Evolutionary conservation across 2,888 invertebrate species (phyloP).

Genomic region (Rhagonycha fulva): DNA sequence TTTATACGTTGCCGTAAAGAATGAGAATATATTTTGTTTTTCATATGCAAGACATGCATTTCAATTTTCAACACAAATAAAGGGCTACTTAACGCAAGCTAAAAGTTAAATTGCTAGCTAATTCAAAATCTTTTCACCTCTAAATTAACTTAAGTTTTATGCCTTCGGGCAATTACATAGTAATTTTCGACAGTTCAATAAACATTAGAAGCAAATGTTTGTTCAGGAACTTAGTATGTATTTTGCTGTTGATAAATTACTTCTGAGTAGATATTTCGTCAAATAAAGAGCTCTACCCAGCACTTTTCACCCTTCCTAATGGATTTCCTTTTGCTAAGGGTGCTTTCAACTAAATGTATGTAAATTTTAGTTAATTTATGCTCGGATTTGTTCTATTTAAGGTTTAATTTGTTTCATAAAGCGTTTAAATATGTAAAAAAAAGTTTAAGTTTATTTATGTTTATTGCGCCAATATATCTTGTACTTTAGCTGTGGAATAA

Average conservation of each 20-base stretch:
- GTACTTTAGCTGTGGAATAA: neutral
- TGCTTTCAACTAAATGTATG: constrained; percentile 19
- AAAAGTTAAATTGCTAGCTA: neutral
- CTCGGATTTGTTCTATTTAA: neutral
- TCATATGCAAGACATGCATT: neutral
- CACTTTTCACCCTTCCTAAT: constrained; percentile 28
- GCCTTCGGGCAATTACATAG: constrained; percentile 11
- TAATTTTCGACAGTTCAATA: constrained; percentile 19
- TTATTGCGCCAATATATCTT: neutral
- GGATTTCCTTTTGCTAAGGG: constrained; percentile 25
- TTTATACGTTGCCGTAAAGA: constrained; percentile 8
- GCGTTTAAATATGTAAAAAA: neutral
- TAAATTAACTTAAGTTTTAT: constrained; percentile 10
- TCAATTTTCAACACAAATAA: neutral
- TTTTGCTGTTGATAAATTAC: constrained; percentile 26
- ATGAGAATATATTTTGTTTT: neutral
- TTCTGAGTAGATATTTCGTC: constrained; percentile 22
- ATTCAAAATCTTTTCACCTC: constrained; percentile 3
- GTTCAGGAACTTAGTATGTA: constrained; percentile 14
- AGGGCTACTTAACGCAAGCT: neutral
- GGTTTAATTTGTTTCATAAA: constrained; percentile 5
- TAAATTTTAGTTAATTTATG: constrained; percentile 2
- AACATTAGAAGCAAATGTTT: constrained; percentile 18
- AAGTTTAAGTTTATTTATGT: neutral
- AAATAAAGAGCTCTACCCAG: constrained; percentile 23